Evolutionary conservation across 1,140 invertebrate genomes (phyloP), one percentile per base, ranked within the genome.

Genomic region (Camponotus pennsylvanicus): DNA sequence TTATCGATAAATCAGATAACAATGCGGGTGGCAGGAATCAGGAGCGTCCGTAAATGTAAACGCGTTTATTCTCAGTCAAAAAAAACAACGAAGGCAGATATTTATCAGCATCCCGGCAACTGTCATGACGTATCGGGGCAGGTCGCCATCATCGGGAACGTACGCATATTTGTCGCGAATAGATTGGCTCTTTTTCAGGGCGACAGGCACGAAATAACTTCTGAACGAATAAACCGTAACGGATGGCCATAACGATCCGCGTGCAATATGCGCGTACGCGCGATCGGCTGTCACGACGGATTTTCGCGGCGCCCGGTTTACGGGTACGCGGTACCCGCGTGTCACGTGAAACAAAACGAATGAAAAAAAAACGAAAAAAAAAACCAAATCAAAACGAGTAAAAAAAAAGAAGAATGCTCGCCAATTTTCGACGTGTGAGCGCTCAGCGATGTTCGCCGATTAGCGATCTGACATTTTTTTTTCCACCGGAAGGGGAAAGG

Each of bases 211-310:
- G 71, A 78, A 85, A 85, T 85, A 85, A 85, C 85, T 82, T 82
- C 78, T 82, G 78, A 82, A 73, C 78, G 85, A 86, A 86, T 83
- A 86, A 86, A 86, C 67, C 85, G 57, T 86, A 82, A 86, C 85
- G 85, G 85, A 79, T 82, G 77, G 78, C 67, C 77, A 70, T 82
- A 80, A 82, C 85, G 78, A 82, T 86, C 27, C 78, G 52, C 64
- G 66, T 13, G 66, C 42, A 49, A 71, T 70, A 64, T 67, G 76
- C 61, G 75, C 66, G 52, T 70, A 70, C 78, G 61, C 63, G 75
- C 67, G 85, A 79, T 82, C 69, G 77, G 76, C 57, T 86, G 85
- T 86, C 85, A 70, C 67, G 34, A 49, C 69, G 21, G 70, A 86
- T 86, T 86, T 73, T 82, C 66, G 64, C 73, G 34, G 82, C 27